Evolutionary conservation across 2,113 vertebrate species (phyloP).

Genomic region (Phycodurus eques): DNA sequence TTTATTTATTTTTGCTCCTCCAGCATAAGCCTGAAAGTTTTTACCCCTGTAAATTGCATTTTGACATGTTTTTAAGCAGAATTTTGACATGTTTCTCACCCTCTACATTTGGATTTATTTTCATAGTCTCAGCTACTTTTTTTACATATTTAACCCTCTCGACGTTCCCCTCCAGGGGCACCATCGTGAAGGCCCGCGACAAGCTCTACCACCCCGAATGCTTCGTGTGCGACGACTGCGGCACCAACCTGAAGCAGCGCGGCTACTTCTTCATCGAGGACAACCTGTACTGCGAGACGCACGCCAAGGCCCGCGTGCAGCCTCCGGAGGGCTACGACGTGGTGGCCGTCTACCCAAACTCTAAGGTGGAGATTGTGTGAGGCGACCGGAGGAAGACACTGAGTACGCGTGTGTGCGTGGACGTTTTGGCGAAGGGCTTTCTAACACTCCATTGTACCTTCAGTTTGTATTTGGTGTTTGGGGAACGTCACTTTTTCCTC

Average conservation of each 20-base stretch:
- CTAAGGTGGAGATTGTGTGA: slow-evolving; percentile 93
- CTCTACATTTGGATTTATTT: no score
- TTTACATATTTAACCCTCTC: no score
- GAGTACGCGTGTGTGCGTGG: background rate
- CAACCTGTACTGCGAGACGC: slow-evolving; percentile 92
- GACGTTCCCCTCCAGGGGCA: slow-evolving; percentile 74
- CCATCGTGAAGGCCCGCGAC: slow-evolving; percentile 94
- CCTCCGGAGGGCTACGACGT: slow-evolving; percentile 97
- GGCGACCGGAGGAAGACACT: background rate
- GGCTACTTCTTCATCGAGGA: slow-evolving; percentile 98
- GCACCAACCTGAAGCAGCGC: slow-evolving; percentile 89
- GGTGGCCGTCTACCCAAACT: slow-evolving; percentile 97
- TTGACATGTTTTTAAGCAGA: no score
- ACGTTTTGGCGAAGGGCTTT: background rate
- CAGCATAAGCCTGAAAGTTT: no score
- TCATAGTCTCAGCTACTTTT: no score
- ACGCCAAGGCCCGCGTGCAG: slow-evolving; percentile 91
- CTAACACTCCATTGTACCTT: background rate
- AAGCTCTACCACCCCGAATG: slow-evolving; percentile 97
- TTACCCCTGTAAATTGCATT: no score
- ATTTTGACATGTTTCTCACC: no score
- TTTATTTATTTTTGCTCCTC: no score
- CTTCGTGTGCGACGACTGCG: slow-evolving; percentile 94
- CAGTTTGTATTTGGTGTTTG: background rate
- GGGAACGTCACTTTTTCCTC: background rate